A percentile compares a stretch with the other conserved stretches of the same genome.
Evolutionary conservation across 2,797 vertebrate genomes (phyloP).

Genomic region (Valencia hispanica): DNA sequence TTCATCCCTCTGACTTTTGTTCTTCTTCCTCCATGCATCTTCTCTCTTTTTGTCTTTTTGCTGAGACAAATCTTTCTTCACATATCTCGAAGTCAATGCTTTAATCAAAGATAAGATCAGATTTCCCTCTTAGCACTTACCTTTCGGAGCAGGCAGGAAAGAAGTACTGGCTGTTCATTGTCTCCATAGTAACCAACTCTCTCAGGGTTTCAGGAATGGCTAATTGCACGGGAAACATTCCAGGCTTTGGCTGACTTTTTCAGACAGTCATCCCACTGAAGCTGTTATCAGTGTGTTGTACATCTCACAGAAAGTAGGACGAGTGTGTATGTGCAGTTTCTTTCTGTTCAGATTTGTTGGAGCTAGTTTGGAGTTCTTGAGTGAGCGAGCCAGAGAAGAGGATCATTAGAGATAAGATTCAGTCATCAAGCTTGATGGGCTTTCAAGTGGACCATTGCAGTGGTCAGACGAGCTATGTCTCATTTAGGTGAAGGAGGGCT

Average conservation of each 20-base stretch:
- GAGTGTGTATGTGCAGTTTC: neutral
- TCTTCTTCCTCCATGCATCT: neutral
- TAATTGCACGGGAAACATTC: conserved; percentile 50
- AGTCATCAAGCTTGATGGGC: conserved; percentile 36
- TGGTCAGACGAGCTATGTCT: conserved; percentile 46
- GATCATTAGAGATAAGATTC: conserved; percentile 16
- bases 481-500: conserved; percentile 63
- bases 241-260: conserved; percentile 30
- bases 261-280: neutral
- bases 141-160: conserved; percentile 34
- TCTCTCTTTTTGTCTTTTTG: conserved; percentile 22
- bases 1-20: neutral
- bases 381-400: conserved; percentile 2
- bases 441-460: conserved; percentile 53
- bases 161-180: conserved; percentile 34
- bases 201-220: conserved; percentile 42
- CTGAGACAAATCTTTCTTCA: conserved; percentile 21
- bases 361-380: conserved; percentile 4
- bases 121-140: conserved; percentile 43
- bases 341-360: conserved; percentile 17
- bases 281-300: conserved; percentile 16
- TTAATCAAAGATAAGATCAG: conserved; percentile 54
- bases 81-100: conserved; percentile 45
- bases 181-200: conserved; percentile 57
- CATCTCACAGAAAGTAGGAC: conserved; percentile 9